These are phyloP conservation scores for Lepus americanus DNA, from an alignment of 2,113 vertebrate species.

Conservation along the genomic window DNA sequence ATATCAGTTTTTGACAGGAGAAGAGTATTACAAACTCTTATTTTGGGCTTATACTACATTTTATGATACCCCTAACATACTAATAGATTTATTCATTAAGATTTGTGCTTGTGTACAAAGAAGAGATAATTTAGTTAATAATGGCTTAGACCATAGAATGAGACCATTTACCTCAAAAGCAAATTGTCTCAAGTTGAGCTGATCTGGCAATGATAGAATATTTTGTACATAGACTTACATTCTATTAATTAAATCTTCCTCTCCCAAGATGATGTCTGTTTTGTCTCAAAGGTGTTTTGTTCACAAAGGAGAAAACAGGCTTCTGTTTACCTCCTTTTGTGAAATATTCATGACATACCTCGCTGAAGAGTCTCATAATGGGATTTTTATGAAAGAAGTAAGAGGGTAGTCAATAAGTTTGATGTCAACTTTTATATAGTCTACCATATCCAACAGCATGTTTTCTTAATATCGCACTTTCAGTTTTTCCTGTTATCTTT, in stretches of 20 bases:
- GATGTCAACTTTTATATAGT: not conserved
- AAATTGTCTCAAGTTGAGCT: not conserved
- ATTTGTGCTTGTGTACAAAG: too few relatives aligned
- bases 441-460: not conserved
- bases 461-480: not conserved
- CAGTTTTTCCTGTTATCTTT: not conserved
- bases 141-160: too few relatives aligned
- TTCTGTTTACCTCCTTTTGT: not conserved
- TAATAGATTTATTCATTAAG: not conserved
- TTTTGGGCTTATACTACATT: not conserved
- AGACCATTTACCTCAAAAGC: too few relatives aligned
- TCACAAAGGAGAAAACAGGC: not conserved
- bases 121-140: too few relatives aligned
- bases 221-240: not conserved
- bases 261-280: not conserved
- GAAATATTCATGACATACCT: not conserved
- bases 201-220: too few relatives aligned
- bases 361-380: not conserved
- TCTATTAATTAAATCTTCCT: not conserved
- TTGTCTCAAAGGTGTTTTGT: not conserved
- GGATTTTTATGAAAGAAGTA: not conserved
- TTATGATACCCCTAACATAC: not conserved
- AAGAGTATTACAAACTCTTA: not conserved
- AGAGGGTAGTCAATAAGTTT: not conserved
- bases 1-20: not conserved